Evolutionary conservation across 1,140 invertebrate species (phyloP).

Genomic region (Ostrea denselamellosa): DNA sequence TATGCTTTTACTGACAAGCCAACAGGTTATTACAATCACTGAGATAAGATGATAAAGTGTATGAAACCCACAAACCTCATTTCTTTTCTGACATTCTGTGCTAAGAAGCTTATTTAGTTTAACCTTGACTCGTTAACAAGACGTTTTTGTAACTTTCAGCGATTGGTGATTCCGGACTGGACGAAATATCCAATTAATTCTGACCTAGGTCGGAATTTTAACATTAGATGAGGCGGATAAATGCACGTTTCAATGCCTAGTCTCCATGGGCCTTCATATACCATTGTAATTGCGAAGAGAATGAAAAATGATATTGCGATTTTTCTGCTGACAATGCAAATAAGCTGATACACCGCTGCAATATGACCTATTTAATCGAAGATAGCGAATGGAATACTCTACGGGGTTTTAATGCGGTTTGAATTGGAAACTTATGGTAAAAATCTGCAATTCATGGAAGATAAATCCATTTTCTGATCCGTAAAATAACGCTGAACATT

Average conservation of each 20-base stretch:
- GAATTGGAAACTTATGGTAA: neutral
- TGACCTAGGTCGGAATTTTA: conserved; percentile 32
- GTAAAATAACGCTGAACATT: neutral
- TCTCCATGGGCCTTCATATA: neutral
- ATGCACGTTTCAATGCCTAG: neutral
- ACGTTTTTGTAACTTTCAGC: conserved; percentile 9
- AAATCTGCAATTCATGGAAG: neutral
- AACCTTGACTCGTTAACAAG: conserved; percentile 33
- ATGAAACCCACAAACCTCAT: neutral
- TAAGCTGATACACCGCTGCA: neutral
- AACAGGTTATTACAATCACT: conserved; percentile 4
- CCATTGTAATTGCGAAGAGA: neutral
- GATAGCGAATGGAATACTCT: neutral
- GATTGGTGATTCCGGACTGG: neutral
- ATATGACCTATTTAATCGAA: neutral
- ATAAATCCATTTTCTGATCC: neutral
- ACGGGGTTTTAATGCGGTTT: neutral
- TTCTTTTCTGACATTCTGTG: conserved; percentile 7
- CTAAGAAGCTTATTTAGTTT: conserved; percentile 21
- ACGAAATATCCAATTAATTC: conserved; percentile 32
- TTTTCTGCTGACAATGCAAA: conserved; percentile 33
- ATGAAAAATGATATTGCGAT: conserved; percentile 26
- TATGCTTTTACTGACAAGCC: neutral
- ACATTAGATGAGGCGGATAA: neutral
- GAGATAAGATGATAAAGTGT: neutral